Conservation (phyloP, 2,888 invertebrate species). For the Himalopsyche japonica region DNA sequence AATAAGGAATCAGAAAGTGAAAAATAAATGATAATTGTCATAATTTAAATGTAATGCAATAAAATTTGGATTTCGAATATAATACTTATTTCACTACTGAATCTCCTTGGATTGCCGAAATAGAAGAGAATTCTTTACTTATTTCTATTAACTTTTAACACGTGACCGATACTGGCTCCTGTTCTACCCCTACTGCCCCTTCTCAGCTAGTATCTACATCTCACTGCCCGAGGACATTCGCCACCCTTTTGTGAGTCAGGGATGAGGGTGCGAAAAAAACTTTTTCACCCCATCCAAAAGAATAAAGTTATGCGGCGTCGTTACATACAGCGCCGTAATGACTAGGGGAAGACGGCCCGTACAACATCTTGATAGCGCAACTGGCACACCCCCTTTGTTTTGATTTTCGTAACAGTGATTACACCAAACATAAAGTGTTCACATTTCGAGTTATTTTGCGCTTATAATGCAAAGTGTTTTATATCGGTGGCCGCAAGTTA, state of each 20-base stretch:
- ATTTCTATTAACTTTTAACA: background rate
- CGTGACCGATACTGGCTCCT: background rate
- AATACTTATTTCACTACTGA: background rate
- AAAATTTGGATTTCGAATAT: too few species aligned
- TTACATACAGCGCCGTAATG: slow-evolving; percentile 37
- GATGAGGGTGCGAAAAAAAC: slow-evolving; percentile 37
- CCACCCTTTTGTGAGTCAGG: background rate
- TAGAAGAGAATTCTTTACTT: background rate
- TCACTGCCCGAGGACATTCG: background rate
- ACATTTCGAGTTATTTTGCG: background rate
- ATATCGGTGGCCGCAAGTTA: background rate
- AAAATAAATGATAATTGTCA: too few species aligned
- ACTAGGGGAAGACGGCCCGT: slow-evolving; percentile 11
- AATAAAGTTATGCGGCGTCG: slow-evolving; percentile 39
- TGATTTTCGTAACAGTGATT: background rate
- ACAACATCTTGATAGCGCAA: slow-evolving; percentile 29
- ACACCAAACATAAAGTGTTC: background rate
- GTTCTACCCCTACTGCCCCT: background rate
- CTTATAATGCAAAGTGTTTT: background rate
- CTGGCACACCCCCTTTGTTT: background rate
- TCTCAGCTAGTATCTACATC: background rate
- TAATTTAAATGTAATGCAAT: too few species aligned
- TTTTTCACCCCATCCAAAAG: slow-evolving; percentile 30
- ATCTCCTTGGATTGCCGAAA: background rate
- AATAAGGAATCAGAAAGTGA: too few species aligned